Percentiles rank a stretch among this genome's conserved stretches.
These are phyloP conservation scores for Acanthococcus lagerstroemiae DNA, from an alignment of 2,888 invertebrate genomes.

Conservation along the genomic window DNA sequence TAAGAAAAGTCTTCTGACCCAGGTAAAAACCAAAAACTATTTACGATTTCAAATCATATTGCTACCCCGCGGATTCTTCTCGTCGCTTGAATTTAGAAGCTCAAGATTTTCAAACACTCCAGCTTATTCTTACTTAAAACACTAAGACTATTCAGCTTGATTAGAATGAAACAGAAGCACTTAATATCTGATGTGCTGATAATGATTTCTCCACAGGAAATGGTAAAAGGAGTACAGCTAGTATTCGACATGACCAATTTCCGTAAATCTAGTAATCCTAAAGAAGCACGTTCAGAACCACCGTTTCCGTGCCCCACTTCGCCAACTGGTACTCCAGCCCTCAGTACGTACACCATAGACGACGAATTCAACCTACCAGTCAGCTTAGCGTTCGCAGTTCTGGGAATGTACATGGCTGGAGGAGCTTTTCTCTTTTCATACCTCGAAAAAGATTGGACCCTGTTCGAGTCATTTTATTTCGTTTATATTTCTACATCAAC, in stretches of 20 bases:
- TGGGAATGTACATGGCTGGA: slow-evolving; percentile 73
- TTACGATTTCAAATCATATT: no score
- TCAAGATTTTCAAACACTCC: no score
- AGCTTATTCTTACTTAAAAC: no score
- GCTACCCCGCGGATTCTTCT: no score
- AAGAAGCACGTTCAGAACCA: slow-evolving; percentile 38
- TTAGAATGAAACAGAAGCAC: no score
- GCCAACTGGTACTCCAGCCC: slow-evolving; percentile 58
- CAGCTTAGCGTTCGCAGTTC: slow-evolving; percentile 71
- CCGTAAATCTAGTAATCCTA: slow-evolving; percentile 35
- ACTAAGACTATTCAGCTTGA: no score
- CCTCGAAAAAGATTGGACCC: slow-evolving; percentile 70
- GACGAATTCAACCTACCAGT: slow-evolving; percentile 93
- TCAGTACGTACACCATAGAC: slow-evolving; percentile 67
- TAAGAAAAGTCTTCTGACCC: neutral
- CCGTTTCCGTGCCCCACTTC: slow-evolving; percentile 29
- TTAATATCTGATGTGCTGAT: no score
- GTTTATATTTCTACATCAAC: slow-evolving; percentile 95
- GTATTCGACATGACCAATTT: slow-evolving; percentile 60
- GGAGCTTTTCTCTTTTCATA: slow-evolving; percentile 71
- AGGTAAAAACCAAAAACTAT: no score
- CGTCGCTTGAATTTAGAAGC: no score
- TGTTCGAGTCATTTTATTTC: slow-evolving; percentile 90
- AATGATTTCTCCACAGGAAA: slow-evolving; percentile 65
- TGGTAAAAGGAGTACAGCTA: slow-evolving; percentile 71